These are phyloP conservation scores for Hololepta plana DNA, from an alignment of 2,888 invertebrate species.

Conservation along the genomic window DNA sequence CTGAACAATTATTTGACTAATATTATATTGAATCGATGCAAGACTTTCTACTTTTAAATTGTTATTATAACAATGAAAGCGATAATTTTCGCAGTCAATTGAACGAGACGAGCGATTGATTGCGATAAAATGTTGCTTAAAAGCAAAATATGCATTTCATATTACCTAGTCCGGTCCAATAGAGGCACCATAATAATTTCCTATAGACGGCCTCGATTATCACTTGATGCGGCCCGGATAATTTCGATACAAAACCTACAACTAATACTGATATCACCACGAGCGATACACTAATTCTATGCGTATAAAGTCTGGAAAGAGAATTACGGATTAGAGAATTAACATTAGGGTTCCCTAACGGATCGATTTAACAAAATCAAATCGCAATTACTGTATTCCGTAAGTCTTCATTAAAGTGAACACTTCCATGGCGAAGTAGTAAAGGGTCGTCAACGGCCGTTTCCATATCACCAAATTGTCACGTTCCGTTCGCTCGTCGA, in stretches of 20 bases:
- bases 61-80: too few relatives aligned
- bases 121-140: too few relatives aligned
- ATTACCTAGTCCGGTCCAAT: constrained; percentile 25
- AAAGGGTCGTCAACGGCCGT: constrained; percentile 57
- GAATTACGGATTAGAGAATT: constrained; percentile 2
- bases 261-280: constrained; percentile 30
- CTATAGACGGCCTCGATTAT: constrained; percentile 33
- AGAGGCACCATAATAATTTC: constrained; percentile 23
- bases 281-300: constrained; percentile 35
- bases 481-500: constrained; percentile 40
- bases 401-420: constrained; percentile 40
- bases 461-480: constrained; percentile 61
- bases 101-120: too few relatives aligned
- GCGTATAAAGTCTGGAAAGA: constrained; percentile 16
- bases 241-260: constrained; percentile 34
- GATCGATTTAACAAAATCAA: neutral
- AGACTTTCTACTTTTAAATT: too few relatives aligned
- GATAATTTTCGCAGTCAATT: too few relatives aligned
- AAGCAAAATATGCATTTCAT: constrained; percentile 5
- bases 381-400: constrained; percentile 34
- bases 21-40: too few relatives aligned
- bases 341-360: constrained; percentile 6
- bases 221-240: constrained; percentile 46
- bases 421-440: constrained; percentile 64
- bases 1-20: too few relatives aligned